Evolutionary conservation across 1,140 invertebrate genomes (phyloP).

Genomic region (Lepidurus packardi): DNA sequence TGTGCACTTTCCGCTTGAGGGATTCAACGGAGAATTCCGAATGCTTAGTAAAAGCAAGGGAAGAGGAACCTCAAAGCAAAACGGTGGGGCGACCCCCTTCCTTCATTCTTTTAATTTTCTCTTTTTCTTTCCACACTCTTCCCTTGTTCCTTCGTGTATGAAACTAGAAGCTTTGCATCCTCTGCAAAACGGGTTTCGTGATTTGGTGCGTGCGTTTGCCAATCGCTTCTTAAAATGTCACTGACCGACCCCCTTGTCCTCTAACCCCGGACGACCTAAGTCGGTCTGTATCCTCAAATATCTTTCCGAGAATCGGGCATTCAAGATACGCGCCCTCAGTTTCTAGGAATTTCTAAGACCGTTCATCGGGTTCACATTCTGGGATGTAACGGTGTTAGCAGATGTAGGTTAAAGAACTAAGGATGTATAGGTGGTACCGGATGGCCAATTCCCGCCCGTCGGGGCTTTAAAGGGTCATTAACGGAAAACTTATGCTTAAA

Average conservation of each 20-base stretch:
- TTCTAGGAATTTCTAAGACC: not conserved
- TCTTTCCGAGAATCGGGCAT: not conserved
- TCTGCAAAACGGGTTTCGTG: not conserved
- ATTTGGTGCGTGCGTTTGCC: not conserved
- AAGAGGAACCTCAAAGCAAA: not conserved
- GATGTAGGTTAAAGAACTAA: constrained; percentile 8
- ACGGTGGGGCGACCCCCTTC: not conserved
- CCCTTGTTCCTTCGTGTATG: not conserved
- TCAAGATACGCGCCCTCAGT: not conserved
- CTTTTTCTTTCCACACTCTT: not conserved
- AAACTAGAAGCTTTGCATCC: constrained; percentile 13
- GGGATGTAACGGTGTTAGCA: not conserved
- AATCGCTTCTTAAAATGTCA: not conserved
- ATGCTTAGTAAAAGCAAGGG: not conserved
- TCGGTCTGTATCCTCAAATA: not conserved
- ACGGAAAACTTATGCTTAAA: constrained; percentile 3
- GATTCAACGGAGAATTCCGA: not conserved
- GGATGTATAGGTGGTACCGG: not conserved
- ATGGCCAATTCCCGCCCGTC: not conserved
- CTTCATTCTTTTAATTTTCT: not conserved
- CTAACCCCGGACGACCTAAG: not conserved
- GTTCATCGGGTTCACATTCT: not conserved
- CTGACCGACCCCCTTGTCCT: not conserved
- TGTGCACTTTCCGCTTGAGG: not conserved
- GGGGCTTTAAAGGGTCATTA: not conserved